phyloP scores from a whole-genome alignment of 2,797 vertebrate genomes.

The Pseudopleuronectes americanus region DNA sequence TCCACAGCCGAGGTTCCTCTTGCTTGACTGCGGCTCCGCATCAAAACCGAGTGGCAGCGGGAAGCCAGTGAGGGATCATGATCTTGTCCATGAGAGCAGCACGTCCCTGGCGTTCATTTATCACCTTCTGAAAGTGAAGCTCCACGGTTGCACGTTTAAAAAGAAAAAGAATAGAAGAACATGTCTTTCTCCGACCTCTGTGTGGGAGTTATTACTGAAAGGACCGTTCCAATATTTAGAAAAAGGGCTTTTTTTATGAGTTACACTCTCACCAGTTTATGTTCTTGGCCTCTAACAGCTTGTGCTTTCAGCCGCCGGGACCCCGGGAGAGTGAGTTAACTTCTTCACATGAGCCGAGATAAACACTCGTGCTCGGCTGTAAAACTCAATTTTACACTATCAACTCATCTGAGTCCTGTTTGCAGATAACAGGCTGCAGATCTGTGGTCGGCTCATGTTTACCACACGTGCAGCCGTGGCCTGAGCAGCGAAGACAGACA shows the following conservation, averaged over 20 bases:
- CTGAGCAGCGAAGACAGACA: slow-evolving; percentile 52
- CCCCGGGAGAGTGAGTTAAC: slow-evolving; percentile 20
- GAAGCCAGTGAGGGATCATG: too few species aligned
- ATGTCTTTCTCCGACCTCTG: not conserved
- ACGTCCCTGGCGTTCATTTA: too few species aligned
- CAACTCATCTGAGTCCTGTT: slow-evolving; percentile 70
- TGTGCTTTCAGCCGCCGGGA: slow-evolving; percentile 13
- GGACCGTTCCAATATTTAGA: not conserved
- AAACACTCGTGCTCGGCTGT: slow-evolving; percentile 55
- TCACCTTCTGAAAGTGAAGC: not conserved
- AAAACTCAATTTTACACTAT: slow-evolving; percentile 75
- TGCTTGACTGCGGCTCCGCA: too few species aligned
- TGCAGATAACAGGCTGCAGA: slow-evolving; percentile 70
- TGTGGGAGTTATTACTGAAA: not conserved
- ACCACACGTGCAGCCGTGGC: slow-evolving; percentile 59
- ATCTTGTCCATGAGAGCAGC: too few species aligned
- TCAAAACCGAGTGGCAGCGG: too few species aligned
- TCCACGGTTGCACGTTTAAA: not conserved
- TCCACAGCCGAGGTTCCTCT: too few species aligned
- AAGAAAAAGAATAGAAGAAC: not conserved
- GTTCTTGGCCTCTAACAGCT: not conserved
- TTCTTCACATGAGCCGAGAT: slow-evolving; percentile 22
- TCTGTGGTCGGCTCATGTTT: slow-evolving; percentile 77
- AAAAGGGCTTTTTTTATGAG: not conserved
- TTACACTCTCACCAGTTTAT: slow-evolving; percentile 2